Percentiles rank a stretch among this genome's conserved stretches.
Conservation (phyloP, 2,113 vertebrate species). For the Myocastor coypus region DNA sequence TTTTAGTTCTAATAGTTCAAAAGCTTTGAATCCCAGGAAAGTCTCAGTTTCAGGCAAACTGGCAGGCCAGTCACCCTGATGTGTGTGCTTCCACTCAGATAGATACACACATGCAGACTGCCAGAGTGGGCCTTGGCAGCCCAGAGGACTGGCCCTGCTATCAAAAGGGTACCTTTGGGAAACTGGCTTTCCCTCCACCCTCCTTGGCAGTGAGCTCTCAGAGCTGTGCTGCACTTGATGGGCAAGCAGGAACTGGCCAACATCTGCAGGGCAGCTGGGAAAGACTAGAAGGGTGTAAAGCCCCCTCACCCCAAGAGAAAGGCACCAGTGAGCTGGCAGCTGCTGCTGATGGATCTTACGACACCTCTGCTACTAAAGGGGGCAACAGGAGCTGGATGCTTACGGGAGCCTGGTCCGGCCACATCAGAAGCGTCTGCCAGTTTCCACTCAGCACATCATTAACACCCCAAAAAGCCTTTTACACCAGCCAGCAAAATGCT, state of each 20-base stretch:
- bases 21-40: neutral
- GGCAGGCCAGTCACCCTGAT: neutral
- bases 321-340: neutral
- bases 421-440: neutral
- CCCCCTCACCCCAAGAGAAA: neutral
- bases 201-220: neutral
- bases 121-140: neutral
- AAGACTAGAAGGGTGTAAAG: neutral
- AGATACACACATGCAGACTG: too few species aligned
- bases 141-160: too few species aligned
- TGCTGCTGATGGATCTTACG: neutral
- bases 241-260: neutral
- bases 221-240: too few species aligned
- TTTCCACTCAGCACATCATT: neutral
- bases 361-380: neutral
- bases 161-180: neutral
- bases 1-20: conserved; percentile 2
- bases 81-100: neutral
- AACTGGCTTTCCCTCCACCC: neutral
- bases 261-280: neutral
- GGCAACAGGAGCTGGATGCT: too few species aligned
- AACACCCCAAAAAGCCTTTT: neutral
- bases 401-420: too few species aligned
- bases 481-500: neutral
- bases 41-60: neutral